Evolutionary conservation across 2,113 vertebrate species (phyloP).

Genomic region (Leptobrachium ailaonicum): DNA sequence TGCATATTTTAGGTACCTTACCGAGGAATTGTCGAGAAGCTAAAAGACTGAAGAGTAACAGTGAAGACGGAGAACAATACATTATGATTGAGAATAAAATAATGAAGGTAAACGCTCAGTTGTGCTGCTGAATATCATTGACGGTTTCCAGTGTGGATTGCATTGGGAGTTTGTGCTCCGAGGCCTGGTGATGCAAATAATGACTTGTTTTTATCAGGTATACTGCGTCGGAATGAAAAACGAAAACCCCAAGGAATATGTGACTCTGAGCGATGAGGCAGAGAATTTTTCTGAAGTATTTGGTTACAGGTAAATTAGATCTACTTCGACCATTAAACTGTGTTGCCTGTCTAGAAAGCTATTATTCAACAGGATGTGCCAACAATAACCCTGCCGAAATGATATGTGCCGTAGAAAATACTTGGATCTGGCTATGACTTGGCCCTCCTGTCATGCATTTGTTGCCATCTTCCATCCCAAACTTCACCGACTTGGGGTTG

Average conservation of each 20-base stretch:
- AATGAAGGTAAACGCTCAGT: conserved; percentile 73
- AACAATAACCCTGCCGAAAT: too few species aligned
- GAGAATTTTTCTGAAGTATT: conserved; percentile 98
- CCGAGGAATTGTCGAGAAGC: conserved; percentile 81
- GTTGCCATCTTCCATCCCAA: too few species aligned
- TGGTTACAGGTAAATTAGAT: conserved; percentile 82
- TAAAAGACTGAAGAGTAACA: conserved; percentile 64
- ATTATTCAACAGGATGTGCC: neutral
- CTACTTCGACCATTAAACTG: neutral
- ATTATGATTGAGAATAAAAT: conserved; percentile 81
- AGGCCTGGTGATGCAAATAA: conserved; percentile 3
- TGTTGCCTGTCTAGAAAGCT: neutral
- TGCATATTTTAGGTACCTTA: conserved; percentile 74
- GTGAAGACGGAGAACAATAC: conserved; percentile 81
- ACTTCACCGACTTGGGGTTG: too few species aligned
- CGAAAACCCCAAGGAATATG: conserved; percentile 83
- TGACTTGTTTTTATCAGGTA: conserved; percentile 68
- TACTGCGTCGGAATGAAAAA: conserved; percentile 92
- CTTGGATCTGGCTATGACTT: too few species aligned
- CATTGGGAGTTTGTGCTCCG: conserved; percentile 14
- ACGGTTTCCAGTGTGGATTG: neutral
- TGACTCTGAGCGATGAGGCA: conserved; percentile 82
- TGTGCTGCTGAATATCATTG: neutral
- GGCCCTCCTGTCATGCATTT: too few species aligned
- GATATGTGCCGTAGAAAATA: too few species aligned